Percentiles rank a stretch among this genome's conserved stretches.
phyloP scores from a whole-genome alignment of 2,888 invertebrate species.

The Macrosiphum euphorbiae region DNA sequence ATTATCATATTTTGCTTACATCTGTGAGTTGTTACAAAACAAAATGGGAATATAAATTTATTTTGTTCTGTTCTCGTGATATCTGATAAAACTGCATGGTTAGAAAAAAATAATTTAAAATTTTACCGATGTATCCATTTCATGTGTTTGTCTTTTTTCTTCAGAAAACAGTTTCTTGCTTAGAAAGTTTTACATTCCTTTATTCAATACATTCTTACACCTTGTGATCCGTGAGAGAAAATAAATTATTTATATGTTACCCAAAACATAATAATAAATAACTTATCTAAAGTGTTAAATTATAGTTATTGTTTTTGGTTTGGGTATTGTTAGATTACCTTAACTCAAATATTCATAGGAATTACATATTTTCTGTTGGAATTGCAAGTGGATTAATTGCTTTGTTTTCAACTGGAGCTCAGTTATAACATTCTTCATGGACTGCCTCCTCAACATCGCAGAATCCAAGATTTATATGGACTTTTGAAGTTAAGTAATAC shows the following conservation, averaged over 20 bases:
- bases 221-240: not conserved
- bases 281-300: not conserved
- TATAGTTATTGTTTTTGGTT: not conserved
- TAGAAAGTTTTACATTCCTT: not conserved
- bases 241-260: not conserved
- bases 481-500: not conserved
- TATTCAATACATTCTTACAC: not conserved
- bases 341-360: constrained; percentile 73
- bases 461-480: not conserved
- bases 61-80: not conserved
- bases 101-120: not conserved
- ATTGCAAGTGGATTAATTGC: constrained; percentile 91
- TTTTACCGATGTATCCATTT: not conserved
- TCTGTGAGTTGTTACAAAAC: not conserved
- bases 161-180: not conserved
- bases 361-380: constrained; percentile 93
- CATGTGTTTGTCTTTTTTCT: not conserved
- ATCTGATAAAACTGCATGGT: not conserved
- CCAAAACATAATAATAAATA: not conserved
- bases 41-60: not conserved
- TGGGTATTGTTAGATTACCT: constrained; percentile 65
- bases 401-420: constrained; percentile 92
- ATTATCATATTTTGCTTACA: not conserved
- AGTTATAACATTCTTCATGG: constrained; percentile 72
- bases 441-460: not conserved